Base-by-base conservation (phyloP, 2,888 invertebrate genomes). In the Parnassius apollo region DNA sequence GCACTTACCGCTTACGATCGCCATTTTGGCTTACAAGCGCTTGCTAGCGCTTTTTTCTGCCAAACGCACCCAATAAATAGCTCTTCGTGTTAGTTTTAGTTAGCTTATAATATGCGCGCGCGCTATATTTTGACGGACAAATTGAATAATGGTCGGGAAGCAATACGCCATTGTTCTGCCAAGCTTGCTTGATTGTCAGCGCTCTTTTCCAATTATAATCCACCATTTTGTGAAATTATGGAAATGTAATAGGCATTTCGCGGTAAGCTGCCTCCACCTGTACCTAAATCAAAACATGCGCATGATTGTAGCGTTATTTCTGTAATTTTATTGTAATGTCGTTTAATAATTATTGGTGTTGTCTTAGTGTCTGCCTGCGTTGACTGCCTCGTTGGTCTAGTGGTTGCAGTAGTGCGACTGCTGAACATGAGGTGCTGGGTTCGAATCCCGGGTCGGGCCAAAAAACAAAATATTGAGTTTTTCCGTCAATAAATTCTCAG, bases 181-280 rank as follows among this genome's bases (percentile, higher is more conserved):
- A 76, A 71, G 74, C 77, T 73, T 74, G 75, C 71, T 72, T 75
- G 79, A 83, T 87, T 89, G 89, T 89, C 89, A 86, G 81, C 78
- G 80, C 73, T 77, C 79, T 84, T 85, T 88, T 87, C 80, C 81
- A 85, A 85, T 86, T 88, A 83, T 85, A 86, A 88, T 88, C 83
- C 82, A 82, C 79, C 81, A 86, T 88, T 86, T 89, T 86, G 84
- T 87, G 83, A 85, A 84, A 88, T 89, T 88, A 89, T 88, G 84
- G 83, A 88, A 88, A 88, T 84, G 80, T 84, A 89, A 88, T 84
- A 84, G 85, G 88, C 82, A 88, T 88, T 89, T 88, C 85, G 87
- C 87, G 88, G 90, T 88, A 88, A 87, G 86, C 78, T 88, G 84
- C 80, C 78, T 75, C 75, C 78, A 78, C 71, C 75, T 71, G 74